These are phyloP conservation scores for Craseonycteris thonglongyai DNA, from an alignment of 2,113 vertebrate genomes.

Conservation along the genomic window DNA sequence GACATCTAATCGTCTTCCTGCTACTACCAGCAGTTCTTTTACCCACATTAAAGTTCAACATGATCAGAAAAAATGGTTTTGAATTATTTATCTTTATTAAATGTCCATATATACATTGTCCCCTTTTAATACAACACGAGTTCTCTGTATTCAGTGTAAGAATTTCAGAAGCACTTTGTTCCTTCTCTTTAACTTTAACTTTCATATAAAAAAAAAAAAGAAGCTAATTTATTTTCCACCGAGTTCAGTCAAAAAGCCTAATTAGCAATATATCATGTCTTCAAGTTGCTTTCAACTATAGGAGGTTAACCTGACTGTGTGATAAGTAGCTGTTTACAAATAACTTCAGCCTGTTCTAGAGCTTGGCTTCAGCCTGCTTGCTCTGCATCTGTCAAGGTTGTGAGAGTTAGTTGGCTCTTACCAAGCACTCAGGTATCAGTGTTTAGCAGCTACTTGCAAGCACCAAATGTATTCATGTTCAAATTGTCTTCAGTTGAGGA, in stretches of 20 bases:
- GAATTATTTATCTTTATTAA: neutral
- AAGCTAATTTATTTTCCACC: conserved; percentile 9
- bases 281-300: neutral
- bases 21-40: neutral
- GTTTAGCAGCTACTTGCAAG: neutral
- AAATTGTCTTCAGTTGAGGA: conserved; percentile 50
- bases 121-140: neutral
- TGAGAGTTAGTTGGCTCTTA: neutral
- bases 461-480: neutral
- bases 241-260: conserved; percentile 29
- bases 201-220: neutral
- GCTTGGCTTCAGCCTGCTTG: neutral
- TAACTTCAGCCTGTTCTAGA: neutral
- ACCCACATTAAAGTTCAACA: neutral
- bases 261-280: conserved; percentile 40
- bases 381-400: neutral
- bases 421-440: neutral
- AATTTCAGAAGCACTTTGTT: conserved; percentile 1
- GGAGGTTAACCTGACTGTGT: neutral
- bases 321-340: conserved; percentile 38
- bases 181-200: conserved; percentile 1
- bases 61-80: neutral
- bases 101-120: neutral
- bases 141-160: neutral
- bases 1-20: neutral